phyloP scores from a whole-genome alignment of 2,113 vertebrate species.

The Pollachius pollachius region DNA sequence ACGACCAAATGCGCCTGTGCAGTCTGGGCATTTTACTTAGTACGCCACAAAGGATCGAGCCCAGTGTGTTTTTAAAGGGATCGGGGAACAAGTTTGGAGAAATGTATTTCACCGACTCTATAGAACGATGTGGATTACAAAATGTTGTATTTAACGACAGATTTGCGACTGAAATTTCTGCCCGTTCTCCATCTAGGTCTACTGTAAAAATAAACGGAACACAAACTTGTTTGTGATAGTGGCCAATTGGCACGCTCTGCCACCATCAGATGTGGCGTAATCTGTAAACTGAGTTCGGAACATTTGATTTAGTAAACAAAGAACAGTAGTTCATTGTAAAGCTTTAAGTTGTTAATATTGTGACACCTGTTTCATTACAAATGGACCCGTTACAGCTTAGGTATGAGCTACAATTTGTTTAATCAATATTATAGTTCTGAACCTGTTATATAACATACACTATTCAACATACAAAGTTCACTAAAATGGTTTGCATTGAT shows the following conservation, averaged over 20 bases:
- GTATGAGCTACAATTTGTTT: background rate
- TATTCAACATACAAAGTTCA: background rate
- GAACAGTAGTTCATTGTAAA: background rate
- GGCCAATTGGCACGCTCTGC: constrained; percentile 29
- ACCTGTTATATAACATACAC: constrained; percentile 53
- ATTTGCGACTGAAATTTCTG: too few relatives aligned
- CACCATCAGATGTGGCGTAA: constrained; percentile 24
- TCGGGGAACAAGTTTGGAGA: constrained; percentile 45
- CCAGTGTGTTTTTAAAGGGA: constrained; percentile 46
- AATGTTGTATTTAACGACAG: too few relatives aligned
- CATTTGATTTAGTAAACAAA: background rate
- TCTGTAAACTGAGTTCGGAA: constrained; percentile 26
- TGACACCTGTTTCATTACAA: background rate
- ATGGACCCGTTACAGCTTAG: background rate
- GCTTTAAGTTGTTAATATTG: background rate
- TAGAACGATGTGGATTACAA: too few relatives aligned
- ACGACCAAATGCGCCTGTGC: constrained; percentile 69
- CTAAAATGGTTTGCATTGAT: background rate
- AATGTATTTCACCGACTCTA: background rate
- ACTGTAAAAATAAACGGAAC: background rate
- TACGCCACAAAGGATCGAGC: constrained; percentile 67
- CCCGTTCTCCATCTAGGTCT: too few relatives aligned
- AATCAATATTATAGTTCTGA: constrained; percentile 2
- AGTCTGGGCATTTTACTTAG: constrained; percentile 61
- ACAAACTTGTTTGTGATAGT: constrained; percentile 27